Conservation (phyloP, 2,113 vertebrate species). For the Centropristis striata region DNA sequence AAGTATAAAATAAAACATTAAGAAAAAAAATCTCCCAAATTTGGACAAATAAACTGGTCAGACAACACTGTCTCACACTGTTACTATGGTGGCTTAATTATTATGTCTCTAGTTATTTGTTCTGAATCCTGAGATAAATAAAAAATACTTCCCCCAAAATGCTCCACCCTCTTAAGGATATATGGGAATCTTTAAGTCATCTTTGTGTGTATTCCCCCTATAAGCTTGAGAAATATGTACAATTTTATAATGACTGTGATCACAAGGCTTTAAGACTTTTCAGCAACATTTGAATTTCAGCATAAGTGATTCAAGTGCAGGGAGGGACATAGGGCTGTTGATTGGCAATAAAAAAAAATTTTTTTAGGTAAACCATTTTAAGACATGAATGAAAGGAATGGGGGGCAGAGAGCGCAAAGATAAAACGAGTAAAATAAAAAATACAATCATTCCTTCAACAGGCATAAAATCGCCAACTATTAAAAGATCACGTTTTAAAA, state of each 20-base stretch:
- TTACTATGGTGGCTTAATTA: neutral
- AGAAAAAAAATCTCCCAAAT: neutral
- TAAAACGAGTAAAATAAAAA: slow-evolving; percentile 10
- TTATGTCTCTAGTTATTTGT: neutral
- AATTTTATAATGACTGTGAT: neutral
- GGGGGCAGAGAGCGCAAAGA: neutral
- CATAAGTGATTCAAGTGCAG: slow-evolving; percentile 66
- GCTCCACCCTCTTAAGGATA: neutral
- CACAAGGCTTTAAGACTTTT: slow-evolving; percentile 8
- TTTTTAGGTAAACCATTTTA: neutral
- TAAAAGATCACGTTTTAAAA: slow-evolving; percentile 45
- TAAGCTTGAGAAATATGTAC: neutral
- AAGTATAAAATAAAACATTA: neutral
- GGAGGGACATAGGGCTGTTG: neutral
- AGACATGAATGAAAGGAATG: neutral
- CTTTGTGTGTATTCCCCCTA: too few relatives aligned
- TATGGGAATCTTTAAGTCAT: neutral
- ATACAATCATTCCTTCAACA: slow-evolving; percentile 50
- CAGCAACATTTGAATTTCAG: slow-evolving; percentile 45
- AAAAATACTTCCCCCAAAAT: neutral
- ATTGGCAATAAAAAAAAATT: slow-evolving; percentile 1
- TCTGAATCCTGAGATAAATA: slow-evolving; percentile 2
- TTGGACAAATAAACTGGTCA: neutral
- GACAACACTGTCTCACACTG: neutral
- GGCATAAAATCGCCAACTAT: slow-evolving; percentile 7